Base-by-base conservation (phyloP, 2,888 invertebrate species). In the Helobdella robusta region DNA sequence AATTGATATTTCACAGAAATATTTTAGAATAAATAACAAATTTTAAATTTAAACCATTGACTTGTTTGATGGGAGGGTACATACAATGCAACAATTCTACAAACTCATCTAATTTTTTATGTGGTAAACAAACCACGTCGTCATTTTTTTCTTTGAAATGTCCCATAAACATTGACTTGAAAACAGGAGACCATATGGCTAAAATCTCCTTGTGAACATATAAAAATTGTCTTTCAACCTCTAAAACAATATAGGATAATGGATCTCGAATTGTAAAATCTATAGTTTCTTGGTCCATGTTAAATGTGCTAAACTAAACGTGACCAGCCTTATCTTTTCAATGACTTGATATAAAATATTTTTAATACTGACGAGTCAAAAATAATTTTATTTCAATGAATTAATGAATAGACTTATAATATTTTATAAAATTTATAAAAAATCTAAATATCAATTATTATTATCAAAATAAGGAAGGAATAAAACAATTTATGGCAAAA, bases 41-140 rank as follows among this genome's bases (percentile, higher is more conserved):
- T 15, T 28, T 11, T 20, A 30, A 35, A 18, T 8, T 65, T 68
- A 68, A 50, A 77, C 77, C 77, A 56, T 75, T 73, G 20, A 80
- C 73, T 11, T 76, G 72, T 69, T 77, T 78, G 68, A 79, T 79
- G 34, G 76, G 74, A 0, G 80, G 79, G 67, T 80, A 80, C 46
- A 80, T 75, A 68, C 79, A 78, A 52, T 80, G 75, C 28, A 80
- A 73, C 25, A 80, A 70, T 64, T 79, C 79, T 1, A 74, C 69
- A 59, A 80, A 76, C 58, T 80, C 79, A 32, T 77, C 74, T 36
- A 76, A 67, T 58, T 72, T 73, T 68, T 75, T 74, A 18, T 72
- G 75, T 18, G 73, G 73, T 4, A 76, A 66, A 35, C 70, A 68
- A 61, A 76, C 73, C 18, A 20, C 20, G 6, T 46, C 20, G 30